Percentiles rank a stretch among this genome's conserved stretches.
Evolutionary conservation across 2,888 invertebrate genomes (phyloP).

Genomic region (Incurvaria masculella): DNA sequence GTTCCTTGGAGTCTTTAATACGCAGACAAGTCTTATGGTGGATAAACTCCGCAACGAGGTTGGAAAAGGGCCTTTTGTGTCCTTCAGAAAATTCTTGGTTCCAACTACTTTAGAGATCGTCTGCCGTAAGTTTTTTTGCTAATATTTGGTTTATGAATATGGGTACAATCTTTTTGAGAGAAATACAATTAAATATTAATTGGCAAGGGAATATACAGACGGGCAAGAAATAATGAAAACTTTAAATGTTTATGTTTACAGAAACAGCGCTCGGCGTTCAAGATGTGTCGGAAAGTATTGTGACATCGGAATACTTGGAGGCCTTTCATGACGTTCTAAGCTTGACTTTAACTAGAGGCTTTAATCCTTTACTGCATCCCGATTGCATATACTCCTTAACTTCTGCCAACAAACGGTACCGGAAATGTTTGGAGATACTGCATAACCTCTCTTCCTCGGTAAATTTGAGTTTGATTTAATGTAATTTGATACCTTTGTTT

Average conservation of each 20-base stretch:
- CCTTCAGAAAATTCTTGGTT: constrained; percentile 25
- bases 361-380: constrained; percentile 28
- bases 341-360: constrained; percentile 24
- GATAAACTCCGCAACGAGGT: constrained; percentile 21
- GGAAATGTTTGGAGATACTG: constrained; percentile 22
- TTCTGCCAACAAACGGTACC: constrained; percentile 22
- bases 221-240: not conserved
- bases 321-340: constrained; percentile 27
- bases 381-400: constrained; percentile 29
- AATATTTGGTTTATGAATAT: constrained; percentile 9
- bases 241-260: constrained; percentile 14
- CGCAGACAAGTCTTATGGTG: constrained; percentile 25
- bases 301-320: constrained; percentile 28
- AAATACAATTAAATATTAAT: not conserved
- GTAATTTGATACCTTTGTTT: too few relatives aligned
- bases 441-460: constrained; percentile 32
- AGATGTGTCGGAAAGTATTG: constrained; percentile 25
- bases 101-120: constrained; percentile 31
- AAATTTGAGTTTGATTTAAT: too few relatives aligned
- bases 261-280: constrained; percentile 34
- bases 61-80: constrained; percentile 27
- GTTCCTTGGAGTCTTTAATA: constrained; percentile 30
- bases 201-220: not conserved
- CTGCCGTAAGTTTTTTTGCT: constrained; percentile 28
- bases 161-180: constrained; percentile 23